Evolutionary conservation across 2,888 invertebrate genomes (phyloP).

Genomic region (Diarsia dahlii): DNA sequence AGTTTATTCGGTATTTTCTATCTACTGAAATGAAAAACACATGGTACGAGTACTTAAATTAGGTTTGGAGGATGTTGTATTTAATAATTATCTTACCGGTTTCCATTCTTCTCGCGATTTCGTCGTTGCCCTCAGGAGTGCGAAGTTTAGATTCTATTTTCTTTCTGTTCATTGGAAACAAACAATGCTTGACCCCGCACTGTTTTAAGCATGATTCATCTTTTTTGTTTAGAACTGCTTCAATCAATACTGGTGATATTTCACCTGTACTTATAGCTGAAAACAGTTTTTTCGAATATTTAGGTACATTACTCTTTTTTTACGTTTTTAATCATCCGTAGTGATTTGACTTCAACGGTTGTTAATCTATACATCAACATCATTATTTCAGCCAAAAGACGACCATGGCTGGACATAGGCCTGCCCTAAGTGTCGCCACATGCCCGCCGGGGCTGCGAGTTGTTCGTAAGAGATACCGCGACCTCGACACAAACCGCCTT

Average conservation of each 20-base stretch:
- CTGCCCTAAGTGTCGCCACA: no score
- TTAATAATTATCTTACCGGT: conserved; percentile 35
- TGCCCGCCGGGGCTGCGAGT: no score
- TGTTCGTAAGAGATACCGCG: no score
- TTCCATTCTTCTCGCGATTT: conserved; percentile 24
- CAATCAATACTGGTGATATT: conserved; percentile 38
- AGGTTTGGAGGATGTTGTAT: neutral
- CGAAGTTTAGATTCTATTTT: conserved; percentile 19
- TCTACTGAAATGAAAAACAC: neutral
- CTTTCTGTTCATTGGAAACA: neutral
- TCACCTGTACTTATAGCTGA: conserved; percentile 31
- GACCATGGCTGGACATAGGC: no score
- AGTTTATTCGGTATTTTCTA: neutral
- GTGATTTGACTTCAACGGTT: no score
- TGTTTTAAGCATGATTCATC: conserved; percentile 1
- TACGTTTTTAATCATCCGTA: no score
- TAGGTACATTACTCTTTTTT: neutral
- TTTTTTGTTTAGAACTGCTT: conserved; percentile 28
- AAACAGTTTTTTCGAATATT: conserved; percentile 13
- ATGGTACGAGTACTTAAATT: neutral
- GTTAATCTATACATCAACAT: no score
- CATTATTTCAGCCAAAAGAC: no score
- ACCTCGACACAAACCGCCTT: no score
- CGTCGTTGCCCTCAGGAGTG: conserved; percentile 7
- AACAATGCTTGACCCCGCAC: neutral